Evolutionary conservation across 2,797 vertebrate species (phyloP).

Genomic region (Austrolebias charrua): DNA sequence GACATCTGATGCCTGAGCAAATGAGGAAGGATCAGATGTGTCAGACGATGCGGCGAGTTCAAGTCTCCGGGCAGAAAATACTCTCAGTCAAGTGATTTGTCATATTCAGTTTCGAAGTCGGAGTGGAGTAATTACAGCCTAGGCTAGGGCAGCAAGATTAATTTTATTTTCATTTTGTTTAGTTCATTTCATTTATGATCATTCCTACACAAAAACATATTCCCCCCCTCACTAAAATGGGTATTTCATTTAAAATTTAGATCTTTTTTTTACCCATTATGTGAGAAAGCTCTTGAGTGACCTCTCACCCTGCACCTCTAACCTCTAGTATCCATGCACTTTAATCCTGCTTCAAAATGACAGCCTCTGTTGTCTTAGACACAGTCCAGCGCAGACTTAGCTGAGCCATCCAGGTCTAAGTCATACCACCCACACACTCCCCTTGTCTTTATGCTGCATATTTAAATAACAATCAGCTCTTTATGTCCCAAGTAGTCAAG

Average conservation of each 20-base stretch:
- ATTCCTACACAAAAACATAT: too few relatives aligned
- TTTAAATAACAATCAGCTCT: conserved; percentile 7
- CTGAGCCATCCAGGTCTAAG: conserved; percentile 26
- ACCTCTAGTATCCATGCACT: conserved; percentile 32
- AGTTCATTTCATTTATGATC: conserved; percentile 17
- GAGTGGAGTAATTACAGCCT: conserved; percentile 41
- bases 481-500: neutral
- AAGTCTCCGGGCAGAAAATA: conserved; percentile 53
- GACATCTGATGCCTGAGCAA: conserved; percentile 67
- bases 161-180: conserved; percentile 20
- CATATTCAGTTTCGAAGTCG: conserved; percentile 59
- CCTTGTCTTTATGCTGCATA: conserved; percentile 3
- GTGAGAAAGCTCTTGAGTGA: neutral
- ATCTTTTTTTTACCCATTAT: conserved; percentile 2
- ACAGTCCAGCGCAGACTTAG: conserved; percentile 29
- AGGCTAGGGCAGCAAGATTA: conserved; percentile 7
- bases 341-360: conserved; percentile 71
- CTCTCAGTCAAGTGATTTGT: conserved; percentile 50
- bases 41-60: conserved; percentile 47
- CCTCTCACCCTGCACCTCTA: conserved; percentile 17
- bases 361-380: conserved; percentile 35
- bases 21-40: conserved; percentile 51
- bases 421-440: conserved; percentile 40
- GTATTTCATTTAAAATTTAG: neutral
- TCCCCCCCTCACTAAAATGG: neutral